These are phyloP conservation scores for Dynastes maya DNA, from an alignment of 2,888 invertebrate genomes.

Conservation along the genomic window DNA sequence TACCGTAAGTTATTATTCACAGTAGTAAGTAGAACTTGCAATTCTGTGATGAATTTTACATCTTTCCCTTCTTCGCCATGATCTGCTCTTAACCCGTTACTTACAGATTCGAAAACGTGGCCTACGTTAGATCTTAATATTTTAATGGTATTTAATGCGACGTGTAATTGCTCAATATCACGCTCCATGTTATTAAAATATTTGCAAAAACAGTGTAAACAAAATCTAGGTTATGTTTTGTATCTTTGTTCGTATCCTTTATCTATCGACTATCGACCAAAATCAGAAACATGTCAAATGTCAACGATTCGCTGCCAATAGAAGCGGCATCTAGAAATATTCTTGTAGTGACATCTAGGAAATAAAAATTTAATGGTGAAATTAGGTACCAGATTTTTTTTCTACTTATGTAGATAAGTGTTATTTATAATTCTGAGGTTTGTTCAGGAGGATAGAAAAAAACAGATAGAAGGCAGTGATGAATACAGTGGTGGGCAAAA, in stretches of 20 bases:
- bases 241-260: not conserved
- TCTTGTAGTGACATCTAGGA: too few species aligned
- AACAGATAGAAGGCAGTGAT: too few species aligned
- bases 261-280: too few species aligned
- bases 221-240: constrained; percentile 16
- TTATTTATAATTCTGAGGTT: too few species aligned
- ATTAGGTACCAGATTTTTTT: too few species aligned
- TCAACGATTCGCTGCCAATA: too few species aligned
- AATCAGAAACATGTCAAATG: too few species aligned
- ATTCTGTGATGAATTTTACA: constrained; percentile 80
- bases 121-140: constrained; percentile 87
- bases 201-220: constrained; percentile 61
- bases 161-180: constrained; percentile 80
- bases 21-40: constrained; percentile 86
- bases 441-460: too few species aligned
- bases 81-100: constrained; percentile 85
- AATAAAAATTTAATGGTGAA: too few species aligned
- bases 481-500: too few species aligned
- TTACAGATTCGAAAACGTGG: constrained; percentile 87
- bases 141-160: constrained; percentile 83
- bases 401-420: too few species aligned
- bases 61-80: constrained; percentile 88
- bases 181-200: constrained; percentile 61
- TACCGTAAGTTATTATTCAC: constrained; percentile 87
- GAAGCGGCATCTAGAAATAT: too few species aligned